Evolutionary conservation across 2,113 vertebrate species (phyloP).

Genomic region (Chloropsis hardwickii): DNA sequence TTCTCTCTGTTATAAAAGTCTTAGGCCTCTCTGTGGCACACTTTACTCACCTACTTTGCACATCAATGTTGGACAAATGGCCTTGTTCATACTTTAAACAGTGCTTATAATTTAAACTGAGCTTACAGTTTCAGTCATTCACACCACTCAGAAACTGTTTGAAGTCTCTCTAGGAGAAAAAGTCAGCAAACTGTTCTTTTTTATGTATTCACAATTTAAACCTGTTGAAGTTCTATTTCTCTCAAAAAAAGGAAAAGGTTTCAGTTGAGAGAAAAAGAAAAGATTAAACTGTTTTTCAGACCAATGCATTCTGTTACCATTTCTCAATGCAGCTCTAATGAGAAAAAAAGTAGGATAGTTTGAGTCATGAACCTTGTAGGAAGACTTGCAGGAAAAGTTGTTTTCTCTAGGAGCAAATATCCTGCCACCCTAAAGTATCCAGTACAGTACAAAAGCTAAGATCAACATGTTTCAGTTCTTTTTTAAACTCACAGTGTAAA

Average conservation of each 20-base stretch:
- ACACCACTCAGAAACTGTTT: neutral
- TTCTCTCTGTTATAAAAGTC: constrained; percentile 13
- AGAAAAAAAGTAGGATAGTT: neutral
- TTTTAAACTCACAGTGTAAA: neutral
- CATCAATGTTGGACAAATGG: constrained; percentile 12
- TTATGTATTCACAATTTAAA: neutral
- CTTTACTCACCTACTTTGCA: neutral
- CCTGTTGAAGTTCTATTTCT: neutral
- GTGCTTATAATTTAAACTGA: neutral
- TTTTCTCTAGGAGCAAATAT: neutral
- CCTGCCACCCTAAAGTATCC: neutral
- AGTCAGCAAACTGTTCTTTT: neutral
- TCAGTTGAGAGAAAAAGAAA: neutral
- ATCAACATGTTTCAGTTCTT: neutral
- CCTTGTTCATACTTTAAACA: neutral
- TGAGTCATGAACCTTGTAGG: neutral
- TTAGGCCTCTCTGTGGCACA: neutral
- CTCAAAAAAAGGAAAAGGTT: neutral
- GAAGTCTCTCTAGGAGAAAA: neutral
- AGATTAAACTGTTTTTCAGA: neutral
- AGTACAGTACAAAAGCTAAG: neutral
- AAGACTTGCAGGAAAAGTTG: neutral
- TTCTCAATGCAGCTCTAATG: neutral
- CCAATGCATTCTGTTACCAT: neutral
- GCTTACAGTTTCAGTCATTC: neutral